Conservation (phyloP, 2,113 vertebrate species). For the Brevimyrus niger region DNA sequence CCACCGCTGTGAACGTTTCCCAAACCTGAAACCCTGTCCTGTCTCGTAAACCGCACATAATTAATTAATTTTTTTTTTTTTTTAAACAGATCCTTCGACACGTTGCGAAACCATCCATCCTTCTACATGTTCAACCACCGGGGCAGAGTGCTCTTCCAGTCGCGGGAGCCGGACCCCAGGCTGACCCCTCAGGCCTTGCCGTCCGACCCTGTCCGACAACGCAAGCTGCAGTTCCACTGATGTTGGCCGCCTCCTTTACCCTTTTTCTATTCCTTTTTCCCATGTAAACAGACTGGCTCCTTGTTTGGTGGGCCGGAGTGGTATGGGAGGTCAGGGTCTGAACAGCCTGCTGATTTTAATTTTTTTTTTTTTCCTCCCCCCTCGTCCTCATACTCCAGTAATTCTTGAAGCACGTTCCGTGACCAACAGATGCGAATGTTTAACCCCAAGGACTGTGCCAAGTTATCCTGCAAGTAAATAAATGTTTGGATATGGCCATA, state of each 20-base stretch:
- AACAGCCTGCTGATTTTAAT: not conserved
- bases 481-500: conserved; percentile 42
- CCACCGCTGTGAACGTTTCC: not conserved
- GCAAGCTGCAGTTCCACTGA: conserved; percentile 87
- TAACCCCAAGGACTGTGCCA: conserved; percentile 58
- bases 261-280: conserved; percentile 1
- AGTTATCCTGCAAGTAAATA: conserved; percentile 54
- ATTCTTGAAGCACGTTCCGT: conserved; percentile 46
- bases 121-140: conserved; percentile 98
- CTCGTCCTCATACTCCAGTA: conserved; percentile 54
- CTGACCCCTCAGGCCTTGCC: conserved; percentile 69
- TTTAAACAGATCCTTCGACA: conserved; percentile 81
- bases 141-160: conserved; percentile 79
- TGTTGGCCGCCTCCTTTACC: conserved; percentile 43
- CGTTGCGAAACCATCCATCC: conserved; percentile 92
- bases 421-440: conserved; percentile 40
- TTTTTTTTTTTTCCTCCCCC: conserved; percentile 23
- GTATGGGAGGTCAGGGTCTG: conserved; percentile 21
- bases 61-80: not conserved
- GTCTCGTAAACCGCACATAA: not conserved
- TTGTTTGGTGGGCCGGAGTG: conserved; percentile 34
- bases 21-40: not conserved
- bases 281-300: conserved; percentile 41
- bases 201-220: conserved; percentile 79
- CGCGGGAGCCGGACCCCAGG: conserved; percentile 70